Conservation (phyloP, 1,140 invertebrate species). For the Polyergus mexicanus region DNA sequence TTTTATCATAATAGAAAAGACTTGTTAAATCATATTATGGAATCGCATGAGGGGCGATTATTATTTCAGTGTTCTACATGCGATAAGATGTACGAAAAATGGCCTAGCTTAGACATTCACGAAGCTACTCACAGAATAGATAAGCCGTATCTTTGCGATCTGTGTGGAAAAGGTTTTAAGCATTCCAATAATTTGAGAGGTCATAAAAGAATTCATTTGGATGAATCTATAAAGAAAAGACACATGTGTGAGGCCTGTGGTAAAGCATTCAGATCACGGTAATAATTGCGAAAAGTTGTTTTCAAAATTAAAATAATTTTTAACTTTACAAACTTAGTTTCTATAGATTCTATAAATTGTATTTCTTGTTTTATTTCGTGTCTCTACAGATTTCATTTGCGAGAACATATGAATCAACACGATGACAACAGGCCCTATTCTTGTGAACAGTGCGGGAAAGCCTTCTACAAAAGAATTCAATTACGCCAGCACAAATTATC, state of each 20-base stretch:
- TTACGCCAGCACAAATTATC: conserved; percentile 81
- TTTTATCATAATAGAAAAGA: conserved; percentile 75
- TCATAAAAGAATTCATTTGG: conserved; percentile 83
- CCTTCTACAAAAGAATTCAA: conserved; percentile 84
- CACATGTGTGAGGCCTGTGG: conserved; percentile 80
- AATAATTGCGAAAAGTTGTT: conserved; percentile 36
- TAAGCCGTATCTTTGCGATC: conserved; percentile 84
- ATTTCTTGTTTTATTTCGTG: neutral
- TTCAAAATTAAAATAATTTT: conserved; percentile 39
- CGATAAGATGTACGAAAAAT: conserved; percentile 79
- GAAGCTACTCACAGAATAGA: conserved; percentile 81
- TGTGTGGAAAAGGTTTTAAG: conserved; percentile 87
- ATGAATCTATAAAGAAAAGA: conserved; percentile 78
- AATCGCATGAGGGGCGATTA: conserved; percentile 72
- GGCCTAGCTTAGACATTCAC: conserved; percentile 82
- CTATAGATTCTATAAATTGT: neutral
- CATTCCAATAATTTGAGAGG: conserved; percentile 84
- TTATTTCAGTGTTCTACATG: conserved; percentile 80
- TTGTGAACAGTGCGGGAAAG: conserved; percentile 85
- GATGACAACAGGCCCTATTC: conserved; percentile 83
- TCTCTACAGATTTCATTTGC: conserved; percentile 81
- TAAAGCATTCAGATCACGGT: conserved; percentile 82
- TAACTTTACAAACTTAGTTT: conserved; percentile 15
- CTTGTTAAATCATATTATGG: conserved; percentile 78
- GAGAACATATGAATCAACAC: conserved; percentile 83